Conservation (phyloP, 2,113 vertebrate genomes). For the Nesogale talazaci region DNA sequence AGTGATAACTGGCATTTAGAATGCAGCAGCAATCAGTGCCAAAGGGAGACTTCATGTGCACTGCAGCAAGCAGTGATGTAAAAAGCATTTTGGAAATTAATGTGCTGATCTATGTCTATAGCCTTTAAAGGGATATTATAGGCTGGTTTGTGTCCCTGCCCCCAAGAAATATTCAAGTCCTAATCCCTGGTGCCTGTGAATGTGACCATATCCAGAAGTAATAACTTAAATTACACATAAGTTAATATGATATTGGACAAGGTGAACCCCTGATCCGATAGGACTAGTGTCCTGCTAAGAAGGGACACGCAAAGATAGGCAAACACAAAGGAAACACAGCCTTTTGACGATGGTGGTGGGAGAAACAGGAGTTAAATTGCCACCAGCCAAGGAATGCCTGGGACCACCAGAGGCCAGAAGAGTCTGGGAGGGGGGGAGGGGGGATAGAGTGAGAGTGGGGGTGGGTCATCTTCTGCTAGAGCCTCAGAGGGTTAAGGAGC, state of each 20-base stretch:
- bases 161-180: neutral
- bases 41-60: conserved; percentile 33
- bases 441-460: too few species aligned
- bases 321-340: neutral
- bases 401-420: neutral
- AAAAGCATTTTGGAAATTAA: neutral
- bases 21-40: neutral
- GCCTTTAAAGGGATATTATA: conserved; percentile 44
- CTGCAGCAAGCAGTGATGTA: neutral
- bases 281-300: neutral
- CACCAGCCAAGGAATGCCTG: neutral
- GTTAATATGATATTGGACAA: neutral
- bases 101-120: conserved; percentile 23
- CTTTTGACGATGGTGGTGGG: neutral
- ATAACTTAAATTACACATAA: neutral
- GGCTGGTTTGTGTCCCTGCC: neutral
- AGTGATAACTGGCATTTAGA: neutral
- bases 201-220: neutral
- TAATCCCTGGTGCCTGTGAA: neutral
- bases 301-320: neutral
- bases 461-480: neutral
- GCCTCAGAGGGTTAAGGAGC: neutral
- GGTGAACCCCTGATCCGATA: neutral
- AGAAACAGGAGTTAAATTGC: neutral
- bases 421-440: neutral